Base-by-base conservation (phyloP, 2,113 vertebrate genomes). In the Ascaphus truei region DNA sequence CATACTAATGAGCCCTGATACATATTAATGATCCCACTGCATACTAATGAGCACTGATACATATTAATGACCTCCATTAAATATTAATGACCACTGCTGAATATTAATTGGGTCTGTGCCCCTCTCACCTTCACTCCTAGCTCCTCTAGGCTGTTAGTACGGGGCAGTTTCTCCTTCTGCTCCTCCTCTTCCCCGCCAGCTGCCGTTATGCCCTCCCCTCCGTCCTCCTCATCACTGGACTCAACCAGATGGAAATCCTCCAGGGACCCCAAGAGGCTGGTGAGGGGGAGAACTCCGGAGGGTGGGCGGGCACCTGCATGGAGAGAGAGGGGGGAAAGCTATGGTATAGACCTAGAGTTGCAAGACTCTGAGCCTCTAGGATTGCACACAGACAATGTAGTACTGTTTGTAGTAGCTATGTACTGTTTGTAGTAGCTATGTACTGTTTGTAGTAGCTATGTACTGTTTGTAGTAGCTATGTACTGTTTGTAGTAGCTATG, bases 91-190 rank as follows among this genome's bases (percentile, higher is more conserved):
- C n/a, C n/a, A n/a, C 29, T 31, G 26, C 11, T n/a, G n/a, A n/a
- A n/a, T n/a, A n/a, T n/a, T n/a, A n/a, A 11, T 39, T 39, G n/a
- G n/a, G n/a, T n/a, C n/a, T n/a, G 7, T 26, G 20, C 33, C 45
- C 7, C 1, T 48, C 68, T 30, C 25, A 88, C 94, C 90, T 92
- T 87, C 62, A 96, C 86, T 51, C 91, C 94, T 15, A 96, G 78
- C 23, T 95, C 92, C 68, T 96, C 94, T 15, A 96, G 80, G 62
- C 95, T 96, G 89, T 92, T 93, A 7, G 90, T 88, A 76, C 92
- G 81, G 5, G 75, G 83, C 39, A 92, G 72, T 65, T n/a, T 27
- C 25, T 18, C 64, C 31, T 47, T 52, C 52, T 61, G 48, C 36
- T 7, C 34, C 11, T 37, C 10, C 34, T n/a, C 29, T 72, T 72